Evolutionary conservation across 2,797 vertebrate genomes (phyloP).

Genomic region (Thripadectes ignobilis): DNA sequence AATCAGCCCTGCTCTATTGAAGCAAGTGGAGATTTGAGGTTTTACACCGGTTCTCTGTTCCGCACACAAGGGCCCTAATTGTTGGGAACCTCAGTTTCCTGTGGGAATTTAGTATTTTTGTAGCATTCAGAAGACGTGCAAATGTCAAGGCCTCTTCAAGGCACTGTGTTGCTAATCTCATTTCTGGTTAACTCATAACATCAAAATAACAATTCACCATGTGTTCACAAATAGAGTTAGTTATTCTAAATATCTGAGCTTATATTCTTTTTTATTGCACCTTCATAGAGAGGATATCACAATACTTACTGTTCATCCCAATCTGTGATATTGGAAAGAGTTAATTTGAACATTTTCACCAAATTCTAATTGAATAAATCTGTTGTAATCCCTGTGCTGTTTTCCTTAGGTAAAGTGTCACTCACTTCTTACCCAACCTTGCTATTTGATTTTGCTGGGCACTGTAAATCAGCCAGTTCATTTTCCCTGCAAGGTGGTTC

Average conservation of each 20-base stretch:
- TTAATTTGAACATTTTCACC: not conserved
- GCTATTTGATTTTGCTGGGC: not conserved
- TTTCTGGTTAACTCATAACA: not conserved
- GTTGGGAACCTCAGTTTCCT: not conserved
- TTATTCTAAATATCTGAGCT: not conserved
- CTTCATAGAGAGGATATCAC: not conserved
- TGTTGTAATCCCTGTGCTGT: not conserved
- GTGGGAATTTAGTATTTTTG: not conserved
- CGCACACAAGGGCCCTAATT: not conserved
- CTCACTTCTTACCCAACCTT: not conserved
- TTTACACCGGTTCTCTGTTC: not conserved
- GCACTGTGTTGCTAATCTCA: not conserved
- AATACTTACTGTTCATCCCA: not conserved
- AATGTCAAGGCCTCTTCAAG: not conserved
- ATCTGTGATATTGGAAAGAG: not conserved
- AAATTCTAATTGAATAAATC: not conserved
- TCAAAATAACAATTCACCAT: not conserved
- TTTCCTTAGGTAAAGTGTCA: slow-evolving; percentile 3
- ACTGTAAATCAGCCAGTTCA: not conserved
- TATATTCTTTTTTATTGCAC: not conserved
- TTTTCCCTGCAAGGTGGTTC: not conserved
- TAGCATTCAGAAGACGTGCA: not conserved
- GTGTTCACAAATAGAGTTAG: not conserved
- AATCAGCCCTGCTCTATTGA: not conserved
- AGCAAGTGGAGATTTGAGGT: not conserved